Base-by-base conservation (phyloP, 2,113 vertebrate genomes). In the Hylia prasina region DNA sequence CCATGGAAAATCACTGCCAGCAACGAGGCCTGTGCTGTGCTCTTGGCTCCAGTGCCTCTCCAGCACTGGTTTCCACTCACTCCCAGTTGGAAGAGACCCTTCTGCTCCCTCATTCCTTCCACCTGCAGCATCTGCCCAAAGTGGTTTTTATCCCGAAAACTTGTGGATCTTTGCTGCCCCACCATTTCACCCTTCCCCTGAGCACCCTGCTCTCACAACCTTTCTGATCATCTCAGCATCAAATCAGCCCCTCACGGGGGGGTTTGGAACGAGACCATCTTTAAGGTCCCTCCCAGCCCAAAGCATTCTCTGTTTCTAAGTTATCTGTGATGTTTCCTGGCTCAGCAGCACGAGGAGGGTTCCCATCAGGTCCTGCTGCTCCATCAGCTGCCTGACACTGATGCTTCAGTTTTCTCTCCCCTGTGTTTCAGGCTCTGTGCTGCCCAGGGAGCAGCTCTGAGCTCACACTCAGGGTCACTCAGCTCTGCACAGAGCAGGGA, bases 221-320 rank as follows among this genome's bases (percentile, higher is more conserved):
- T 27, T 53, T 47, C 18, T 6, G 2, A 9, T 39, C 6, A 0
- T 0, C 4, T 8, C 15, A 3, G 54, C 28, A 27, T 13, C 14
- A 18, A 76, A 69, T 13, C 78, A 82, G 1, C 21, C 53, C 23
- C 70, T 40, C 11, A 4, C 3, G 53, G 24, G 31, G n/a, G 35
- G 22, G 16, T 35, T 54, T 40, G 63, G 78, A 61, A 54, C 1
- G 0, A 27, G 24, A 9, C 1, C 24, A 20, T 8, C 40, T 13
- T 4, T 21, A 17, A 45, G 16, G 8, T 19, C 23, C 60, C 10
- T 61, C 54, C 40, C 48, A 54, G 37, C 21, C n/a, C 70, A 42
- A 40, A 19, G 21, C 61, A 11, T 31, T 21, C 53, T 21, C 19
- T 31, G 44, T 64, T 64, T 64, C 51, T 24, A 1, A 75, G 44